Evolutionary conservation across 2,888 invertebrate genomes (phyloP), one percentile per base, ranked within the genome.

Genomic region (Hermodice carunculata): DNA sequence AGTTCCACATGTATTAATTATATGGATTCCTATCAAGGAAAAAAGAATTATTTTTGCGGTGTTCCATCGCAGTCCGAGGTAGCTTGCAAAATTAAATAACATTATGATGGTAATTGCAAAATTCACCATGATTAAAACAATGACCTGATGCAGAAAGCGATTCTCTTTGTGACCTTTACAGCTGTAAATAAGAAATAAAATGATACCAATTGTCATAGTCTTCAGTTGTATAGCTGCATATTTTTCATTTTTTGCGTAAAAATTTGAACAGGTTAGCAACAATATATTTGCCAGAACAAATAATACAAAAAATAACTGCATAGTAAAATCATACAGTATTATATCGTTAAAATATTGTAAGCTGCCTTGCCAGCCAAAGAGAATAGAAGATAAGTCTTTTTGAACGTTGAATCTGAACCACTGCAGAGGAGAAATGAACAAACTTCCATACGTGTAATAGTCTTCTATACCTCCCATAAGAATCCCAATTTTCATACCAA

Each of bases 401-500:
- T 62, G 43, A 1, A 80, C 73, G 46, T 81, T 81, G 54, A 81
- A 81, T 34, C 66, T 67, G n/a, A 76, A 64, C 81, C 81, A 81
- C 54, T 79, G 78, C 22, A 61, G 52, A 6, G 80, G 79, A 5
- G 80, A 76, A 3, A 80, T 54, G 37, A 80, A 73, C 66, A 74
- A 73, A 1, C 32, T 24, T 1, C 73, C 75, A 49, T 80, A 81
- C n/a, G 62, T 72, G 44, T 51, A 44, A 34, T 65, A 70, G 59
- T 81, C 80, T n/a, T 76, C 74, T 14, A 61, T 51, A n/a, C 76
- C 73, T 17, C 78, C 78, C 29, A 78, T 14, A 19, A 51, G n/a
- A 19, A 63, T 31, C 8, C 75, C 81, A 2, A 37, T 29, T 6
- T 1, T 37, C 3, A 24, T 56, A 5, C 54, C 54, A 22, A 51